Percentiles rank a stretch among this genome's conserved stretches.
These are phyloP conservation scores for Bombylius major DNA, from an alignment of 2,888 invertebrate genomes.

Conservation along the genomic window DNA sequence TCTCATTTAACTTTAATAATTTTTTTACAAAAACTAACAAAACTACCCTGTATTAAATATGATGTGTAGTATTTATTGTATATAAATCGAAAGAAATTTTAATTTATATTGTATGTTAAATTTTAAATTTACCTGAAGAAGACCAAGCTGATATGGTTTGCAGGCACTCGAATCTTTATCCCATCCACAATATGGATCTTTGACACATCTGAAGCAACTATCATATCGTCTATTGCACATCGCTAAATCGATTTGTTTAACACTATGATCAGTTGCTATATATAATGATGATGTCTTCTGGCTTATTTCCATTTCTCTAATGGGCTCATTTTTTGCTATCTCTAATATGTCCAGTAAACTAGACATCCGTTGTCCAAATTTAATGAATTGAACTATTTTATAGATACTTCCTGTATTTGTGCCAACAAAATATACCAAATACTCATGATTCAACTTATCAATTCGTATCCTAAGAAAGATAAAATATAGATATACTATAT, in stretches of 20 bases:
- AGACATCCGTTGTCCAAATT: slow-evolving; percentile 69
- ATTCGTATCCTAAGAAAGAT: slow-evolving; percentile 33
- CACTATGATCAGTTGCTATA: slow-evolving; percentile 76
- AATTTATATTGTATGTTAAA: neutral
- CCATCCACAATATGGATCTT: slow-evolving; percentile 96
- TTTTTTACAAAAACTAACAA: too few species aligned
- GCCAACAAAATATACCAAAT: slow-evolving; percentile 83
- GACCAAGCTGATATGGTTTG: slow-evolving; percentile 77
- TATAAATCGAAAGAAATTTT: too few species aligned
- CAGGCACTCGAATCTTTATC: slow-evolving; percentile 78
- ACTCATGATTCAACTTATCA: slow-evolving; percentile 46
- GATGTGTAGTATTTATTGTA: too few species aligned
- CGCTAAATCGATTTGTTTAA: slow-evolving; percentile 79
- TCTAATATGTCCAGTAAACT: slow-evolving; percentile 83
- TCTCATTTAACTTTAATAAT: too few species aligned
- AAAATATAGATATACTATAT: neutral
- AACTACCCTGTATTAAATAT: too few species aligned
- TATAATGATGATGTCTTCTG: slow-evolving; percentile 77
- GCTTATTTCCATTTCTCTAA: slow-evolving; percentile 78
- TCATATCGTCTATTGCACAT: slow-evolving; percentile 84
- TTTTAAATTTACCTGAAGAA: slow-evolving; percentile 27
- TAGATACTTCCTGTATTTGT: slow-evolving; percentile 77
- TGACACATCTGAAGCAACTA: slow-evolving; percentile 82
- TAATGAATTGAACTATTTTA: slow-evolving; percentile 85
- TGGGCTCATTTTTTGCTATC: slow-evolving; percentile 78